These are phyloP conservation scores for Mimachlamys varia DNA, from an alignment of 2,888 invertebrate species.

Conservation along the genomic window DNA sequence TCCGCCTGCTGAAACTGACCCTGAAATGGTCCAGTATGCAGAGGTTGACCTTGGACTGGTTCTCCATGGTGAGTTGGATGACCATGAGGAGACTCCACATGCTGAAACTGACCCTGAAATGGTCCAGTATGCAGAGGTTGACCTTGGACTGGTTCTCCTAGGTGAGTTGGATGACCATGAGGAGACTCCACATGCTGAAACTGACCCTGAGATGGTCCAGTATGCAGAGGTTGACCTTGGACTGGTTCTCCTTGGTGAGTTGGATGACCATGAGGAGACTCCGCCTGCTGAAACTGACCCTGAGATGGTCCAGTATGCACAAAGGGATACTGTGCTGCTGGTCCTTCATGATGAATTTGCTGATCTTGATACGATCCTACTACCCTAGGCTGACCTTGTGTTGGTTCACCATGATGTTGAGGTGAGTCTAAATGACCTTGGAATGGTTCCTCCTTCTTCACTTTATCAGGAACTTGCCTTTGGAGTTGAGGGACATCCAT, in stretches of 20 bases:
- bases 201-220: not conserved
- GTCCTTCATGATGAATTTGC: not conserved
- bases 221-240: not conserved
- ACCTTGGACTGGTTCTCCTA: not conserved
- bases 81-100: not conserved
- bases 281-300: not conserved
- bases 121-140: not conserved
- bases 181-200: not conserved
- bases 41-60: not conserved
- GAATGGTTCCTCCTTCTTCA: too few relatives aligned
- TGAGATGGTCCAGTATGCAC: too few relatives aligned
- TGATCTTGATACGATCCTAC: not conserved
- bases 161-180: not conserved
- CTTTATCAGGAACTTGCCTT: too few relatives aligned
- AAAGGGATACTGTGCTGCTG: too few relatives aligned
- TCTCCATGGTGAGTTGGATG: not conserved
- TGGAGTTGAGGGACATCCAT: too few relatives aligned
- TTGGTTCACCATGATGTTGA: too few relatives aligned
- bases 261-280: not conserved
- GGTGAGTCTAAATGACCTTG: too few relatives aligned
- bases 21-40: not conserved
- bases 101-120: not conserved
- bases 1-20: not conserved
- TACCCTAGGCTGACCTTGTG: not conserved
- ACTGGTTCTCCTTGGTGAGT: not conserved